phyloP scores from a whole-genome alignment of 2,888 invertebrate species.

The Brachyptera putata region DNA sequence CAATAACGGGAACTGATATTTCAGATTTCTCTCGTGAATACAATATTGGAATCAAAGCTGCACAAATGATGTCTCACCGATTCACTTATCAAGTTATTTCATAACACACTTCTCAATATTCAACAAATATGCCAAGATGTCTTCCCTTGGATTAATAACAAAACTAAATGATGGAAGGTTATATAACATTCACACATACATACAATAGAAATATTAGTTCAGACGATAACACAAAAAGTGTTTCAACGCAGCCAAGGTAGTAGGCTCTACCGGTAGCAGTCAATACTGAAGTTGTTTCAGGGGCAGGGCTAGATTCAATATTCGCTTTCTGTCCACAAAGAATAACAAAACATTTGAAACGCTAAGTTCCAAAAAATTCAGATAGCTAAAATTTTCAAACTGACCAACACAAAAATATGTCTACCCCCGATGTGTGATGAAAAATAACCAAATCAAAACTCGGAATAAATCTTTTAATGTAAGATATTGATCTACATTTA shows the following conservation, averaged over 20 bases:
- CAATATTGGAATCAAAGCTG: conserved; percentile 30
- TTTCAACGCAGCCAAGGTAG: background rate
- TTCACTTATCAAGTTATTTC: conserved; percentile 8
- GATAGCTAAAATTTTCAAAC: conserved; percentile 17
- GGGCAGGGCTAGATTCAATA: conserved; percentile 12
- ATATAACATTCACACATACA: conserved; percentile 28
- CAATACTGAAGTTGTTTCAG: conserved; percentile 3
- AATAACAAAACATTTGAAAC: background rate
- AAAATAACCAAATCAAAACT: conserved; percentile 8
- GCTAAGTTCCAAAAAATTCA: conserved; percentile 9
- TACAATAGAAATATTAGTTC: conserved; percentile 24
- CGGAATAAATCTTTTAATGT: conserved; percentile 19
- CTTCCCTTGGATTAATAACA: conserved; percentile 17
- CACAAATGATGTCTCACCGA: conserved; percentile 10
- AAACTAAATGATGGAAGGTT: conserved; percentile 18
- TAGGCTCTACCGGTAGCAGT: background rate
- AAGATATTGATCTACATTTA: conserved; percentile 27
- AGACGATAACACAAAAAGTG: background rate
- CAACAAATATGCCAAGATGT: conserved; percentile 19
- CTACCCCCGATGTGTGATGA: conserved; percentile 18
- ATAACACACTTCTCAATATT: conserved; percentile 2
- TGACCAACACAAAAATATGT: conserved; percentile 23
- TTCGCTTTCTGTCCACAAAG: background rate
- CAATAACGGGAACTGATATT: background rate
- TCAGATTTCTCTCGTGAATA: conserved; percentile 22